Evolutionary conservation across 2,888 invertebrate genomes (phyloP).

Genomic region (Aromia moschata): DNA sequence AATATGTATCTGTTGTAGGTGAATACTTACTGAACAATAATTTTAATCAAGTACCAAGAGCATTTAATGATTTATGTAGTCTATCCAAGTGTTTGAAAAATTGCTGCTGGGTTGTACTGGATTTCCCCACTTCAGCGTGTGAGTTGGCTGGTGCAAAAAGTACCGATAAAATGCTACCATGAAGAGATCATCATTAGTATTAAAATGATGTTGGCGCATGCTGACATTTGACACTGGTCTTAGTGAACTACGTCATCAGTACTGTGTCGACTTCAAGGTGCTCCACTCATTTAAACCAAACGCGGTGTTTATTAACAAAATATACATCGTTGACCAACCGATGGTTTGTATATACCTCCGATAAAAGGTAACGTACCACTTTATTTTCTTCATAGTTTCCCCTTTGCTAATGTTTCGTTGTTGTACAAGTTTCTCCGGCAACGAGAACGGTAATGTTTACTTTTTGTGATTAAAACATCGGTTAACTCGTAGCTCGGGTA

Average conservation of each 20-base stretch:
- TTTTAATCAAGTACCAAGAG: too few species aligned
- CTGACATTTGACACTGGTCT: conserved; percentile 16
- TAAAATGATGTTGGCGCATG: conserved; percentile 23
- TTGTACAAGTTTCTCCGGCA: neutral
- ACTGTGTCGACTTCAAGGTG: conserved; percentile 19
- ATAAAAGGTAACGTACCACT: conserved; percentile 12
- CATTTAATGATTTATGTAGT: too few species aligned
- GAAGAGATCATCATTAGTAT: conserved; percentile 14
- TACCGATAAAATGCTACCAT: too few species aligned
- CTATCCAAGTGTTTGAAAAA: too few species aligned
- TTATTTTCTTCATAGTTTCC: neutral
- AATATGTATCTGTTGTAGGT: too few species aligned
- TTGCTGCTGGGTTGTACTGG: too few species aligned
- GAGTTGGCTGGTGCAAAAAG: neutral
- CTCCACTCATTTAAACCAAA: conserved; percentile 1
- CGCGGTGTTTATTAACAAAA: conserved; percentile 8
- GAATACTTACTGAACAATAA: too few species aligned
- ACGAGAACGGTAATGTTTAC: too few species aligned
- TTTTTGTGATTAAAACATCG: too few species aligned
- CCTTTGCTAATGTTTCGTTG: neutral
- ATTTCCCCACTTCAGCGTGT: conserved; percentile 1
- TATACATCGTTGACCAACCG: conserved; percentile 3
- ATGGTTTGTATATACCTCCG: neutral
- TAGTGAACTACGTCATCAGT: conserved; percentile 8
- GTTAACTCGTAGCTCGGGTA: too few species aligned